phyloP scores from a whole-genome alignment of 2,113 vertebrate genomes.

The Canis aureus region DNA sequence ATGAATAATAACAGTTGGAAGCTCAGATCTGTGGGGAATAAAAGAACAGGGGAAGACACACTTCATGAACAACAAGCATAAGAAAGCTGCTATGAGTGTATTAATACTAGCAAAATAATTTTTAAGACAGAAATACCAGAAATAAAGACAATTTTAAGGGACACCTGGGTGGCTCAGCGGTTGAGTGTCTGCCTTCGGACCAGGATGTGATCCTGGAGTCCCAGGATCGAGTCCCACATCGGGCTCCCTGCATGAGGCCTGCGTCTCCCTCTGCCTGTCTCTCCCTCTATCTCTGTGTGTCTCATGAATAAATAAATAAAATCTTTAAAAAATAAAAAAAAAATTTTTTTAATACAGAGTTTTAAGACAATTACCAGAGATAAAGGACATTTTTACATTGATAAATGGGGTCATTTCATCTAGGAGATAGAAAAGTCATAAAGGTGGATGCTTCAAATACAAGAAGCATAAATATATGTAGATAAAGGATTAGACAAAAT shows the following conservation, averaged over 20 bases:
- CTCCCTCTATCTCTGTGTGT: too few species aligned
- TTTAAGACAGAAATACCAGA: not conserved
- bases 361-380: not conserved
- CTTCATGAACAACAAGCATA: not conserved
- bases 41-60: not conserved
- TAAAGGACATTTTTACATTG: not conserved
- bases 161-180: too few species aligned
- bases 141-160: not conserved
- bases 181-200: too few species aligned
- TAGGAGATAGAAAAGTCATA: not conserved
- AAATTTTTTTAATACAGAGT: too few species aligned
- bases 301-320: too few species aligned
- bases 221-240: too few species aligned
- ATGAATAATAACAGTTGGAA: not conserved
- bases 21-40: not conserved
- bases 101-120: not conserved
- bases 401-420: not conserved
- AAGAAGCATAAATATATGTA: not conserved
- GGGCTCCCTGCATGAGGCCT: too few species aligned
- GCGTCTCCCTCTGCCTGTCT: too few species aligned
- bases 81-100: not conserved
- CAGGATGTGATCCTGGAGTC: too few species aligned
- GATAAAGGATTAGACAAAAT: not conserved
- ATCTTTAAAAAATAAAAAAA: too few species aligned
- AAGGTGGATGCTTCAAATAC: not conserved